Conservation (phyloP, 37 sponge, comb jelly and placozoan genomes). For the Chondrosia reniformis region DNA sequence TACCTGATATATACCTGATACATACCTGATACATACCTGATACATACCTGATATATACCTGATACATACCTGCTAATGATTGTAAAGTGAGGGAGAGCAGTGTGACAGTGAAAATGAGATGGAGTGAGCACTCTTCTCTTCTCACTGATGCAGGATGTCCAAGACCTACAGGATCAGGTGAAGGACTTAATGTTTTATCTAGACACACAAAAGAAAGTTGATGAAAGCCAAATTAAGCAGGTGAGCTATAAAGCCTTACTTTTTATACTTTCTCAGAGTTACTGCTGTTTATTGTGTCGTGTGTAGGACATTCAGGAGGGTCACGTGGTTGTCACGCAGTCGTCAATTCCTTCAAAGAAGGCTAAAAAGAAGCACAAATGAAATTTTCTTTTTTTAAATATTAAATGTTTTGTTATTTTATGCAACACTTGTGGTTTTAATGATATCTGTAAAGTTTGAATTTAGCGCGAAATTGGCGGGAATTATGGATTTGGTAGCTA, state of each 20-base stretch:
- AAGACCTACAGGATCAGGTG: constrained; percentile 89
- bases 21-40: no score
- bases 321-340: constrained; percentile 52
- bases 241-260: constrained; percentile 19
- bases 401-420: background rate
- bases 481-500: background rate
- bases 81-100: background rate
- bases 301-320: constrained; percentile 60
- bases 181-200: constrained; percentile 96
- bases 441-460: background rate
- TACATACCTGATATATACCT: no score
- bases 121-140: background rate
- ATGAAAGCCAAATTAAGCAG: constrained; percentile 36
- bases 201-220: constrained; percentile 85
- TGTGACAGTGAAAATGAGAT: background rate
- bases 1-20: no score
- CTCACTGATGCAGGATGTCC: constrained; percentile 40
- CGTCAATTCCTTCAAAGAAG: constrained; percentile 2
- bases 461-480: constrained; percentile 1
- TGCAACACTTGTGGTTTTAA: background rate
- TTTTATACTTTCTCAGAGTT: background rate
- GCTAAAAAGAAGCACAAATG: constrained; percentile 18
- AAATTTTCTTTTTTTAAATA: background rate
- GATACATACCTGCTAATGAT: no score
- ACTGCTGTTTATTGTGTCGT: background rate